Base-by-base conservation (phyloP, 2,888 invertebrate species). In the Congeria kusceri region DNA sequence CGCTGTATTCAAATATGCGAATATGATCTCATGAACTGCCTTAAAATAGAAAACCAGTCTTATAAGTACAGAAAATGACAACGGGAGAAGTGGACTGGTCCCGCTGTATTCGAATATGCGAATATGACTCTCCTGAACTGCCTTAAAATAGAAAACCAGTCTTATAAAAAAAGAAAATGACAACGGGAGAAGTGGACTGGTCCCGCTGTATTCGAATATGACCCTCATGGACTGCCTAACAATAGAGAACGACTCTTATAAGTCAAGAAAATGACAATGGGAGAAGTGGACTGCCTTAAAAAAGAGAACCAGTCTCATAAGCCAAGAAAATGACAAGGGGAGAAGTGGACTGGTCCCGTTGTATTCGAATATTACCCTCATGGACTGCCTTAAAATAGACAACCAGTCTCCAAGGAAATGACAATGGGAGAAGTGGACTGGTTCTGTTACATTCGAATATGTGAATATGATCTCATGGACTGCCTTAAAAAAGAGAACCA, bases 141-240 rank as follows among this genome's bases (percentile, higher is more conserved):
- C 83, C 83, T 83, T 59, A 23, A 75, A 74, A 29, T 23, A 56
- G 25, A 53, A 53, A 23, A 53, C 2, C 53, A 53, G 20, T 20
- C 53, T 20, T 18, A 13, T 39, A 39, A 39, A 15, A n/a, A n/a
- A n/a, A n/a, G n/a, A n/a, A n/a, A n/a, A n/a, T n/a, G n/a, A n/a
- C n/a, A n/a, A n/a, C n/a, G 1, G 90, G 89, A 0, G 88, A 89
- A 0, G 87, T 81, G 0, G 89, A 87, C 58, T 87, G 87, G 23
- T 86, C 77, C 57, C 88, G 77, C 15, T 90, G 84, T 4, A 88
- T 74, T 28, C 72, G 79, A 7, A 88, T 83, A 47, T 66, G 72
- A 0, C 58, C 63, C 15, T 83, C 83, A n/a, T 72, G 73, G 23
- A 69, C 64, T n/a, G 75, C 83, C 83, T 83, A 63, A 23, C 71